Evolutionary conservation across 2,113 vertebrate genomes (phyloP).

Genomic region (Sorex fumeus): DNA sequence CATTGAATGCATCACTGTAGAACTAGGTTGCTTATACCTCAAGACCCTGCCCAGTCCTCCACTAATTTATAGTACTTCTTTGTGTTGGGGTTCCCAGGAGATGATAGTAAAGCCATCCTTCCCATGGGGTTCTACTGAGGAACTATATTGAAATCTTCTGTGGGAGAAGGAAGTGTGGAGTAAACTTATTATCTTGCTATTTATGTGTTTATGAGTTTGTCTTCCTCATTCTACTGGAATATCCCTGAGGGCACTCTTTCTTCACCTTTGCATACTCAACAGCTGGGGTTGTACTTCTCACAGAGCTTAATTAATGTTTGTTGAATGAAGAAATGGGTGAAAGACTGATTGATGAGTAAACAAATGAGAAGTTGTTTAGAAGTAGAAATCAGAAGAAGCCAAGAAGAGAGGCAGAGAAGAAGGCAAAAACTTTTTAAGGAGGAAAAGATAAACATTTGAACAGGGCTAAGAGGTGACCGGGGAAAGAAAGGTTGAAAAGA

Average conservation of each 20-base stretch:
- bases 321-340: slow-evolving; percentile 19
- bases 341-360: background rate
- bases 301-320: slow-evolving; percentile 12
- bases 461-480: background rate
- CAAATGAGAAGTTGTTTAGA: slow-evolving; percentile 32
- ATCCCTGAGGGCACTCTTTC: background rate
- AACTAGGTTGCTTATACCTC: background rate
- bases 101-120: background rate
- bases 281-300: background rate
- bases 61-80: background rate
- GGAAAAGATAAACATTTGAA: slow-evolving; percentile 6
- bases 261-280: background rate
- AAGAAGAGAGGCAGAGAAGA: background rate
- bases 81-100: background rate
- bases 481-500: background rate
- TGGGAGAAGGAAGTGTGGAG: rapidly evolving
- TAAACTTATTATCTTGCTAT: rapidly evolving
- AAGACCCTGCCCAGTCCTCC: background rate
- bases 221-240: background rate
- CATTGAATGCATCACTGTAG: background rate
- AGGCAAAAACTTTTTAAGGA: background rate
- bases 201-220: background rate
- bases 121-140: background rate
- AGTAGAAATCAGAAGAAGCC: background rate
- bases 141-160: background rate